Conservation (phyloP, 2,888 invertebrate genomes). For the Leptopilina syphax region DNA sequence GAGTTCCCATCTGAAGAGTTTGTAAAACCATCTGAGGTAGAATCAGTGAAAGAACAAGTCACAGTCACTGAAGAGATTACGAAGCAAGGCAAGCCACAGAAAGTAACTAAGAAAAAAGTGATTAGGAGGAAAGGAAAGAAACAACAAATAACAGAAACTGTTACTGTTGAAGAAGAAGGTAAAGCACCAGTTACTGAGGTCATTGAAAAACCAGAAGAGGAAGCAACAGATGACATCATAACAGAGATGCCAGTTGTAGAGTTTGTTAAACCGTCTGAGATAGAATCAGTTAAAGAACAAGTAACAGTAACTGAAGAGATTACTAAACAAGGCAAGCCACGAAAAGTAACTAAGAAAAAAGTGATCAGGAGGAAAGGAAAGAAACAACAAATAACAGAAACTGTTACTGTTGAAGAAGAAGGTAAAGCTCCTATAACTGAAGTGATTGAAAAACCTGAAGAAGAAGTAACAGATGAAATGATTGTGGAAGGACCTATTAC, state of each 20-base stretch:
- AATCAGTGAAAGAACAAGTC: constrained; percentile 64
- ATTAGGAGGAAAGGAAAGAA: constrained; percentile 73
- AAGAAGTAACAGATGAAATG: constrained; percentile 59
- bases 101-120: constrained; percentile 27
- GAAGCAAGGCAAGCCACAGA: constrained; percentile 61
- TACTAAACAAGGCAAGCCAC: too few relatives aligned
- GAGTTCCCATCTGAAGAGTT: constrained; percentile 64
- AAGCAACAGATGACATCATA: not conserved
- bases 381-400: too few relatives aligned
- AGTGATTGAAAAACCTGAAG: constrained; percentile 50
- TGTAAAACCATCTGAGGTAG: constrained; percentile 70
- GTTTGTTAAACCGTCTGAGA: constrained; percentile 51
- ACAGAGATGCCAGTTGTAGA: constrained; percentile 66
- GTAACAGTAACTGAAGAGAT: too few relatives aligned
- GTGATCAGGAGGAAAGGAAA: too few relatives aligned
- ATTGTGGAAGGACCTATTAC: constrained; percentile 63
- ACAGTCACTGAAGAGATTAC: constrained; percentile 69
- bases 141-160: constrained; percentile 75
- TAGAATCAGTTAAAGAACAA: too few relatives aligned
- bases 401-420: too few relatives aligned
- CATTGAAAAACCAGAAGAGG: too few relatives aligned
- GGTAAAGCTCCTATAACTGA: constrained; percentile 52
- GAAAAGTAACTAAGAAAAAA: too few relatives aligned
- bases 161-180: constrained; percentile 73
- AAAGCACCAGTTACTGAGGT: constrained; percentile 72